Percentiles rank a stretch among this genome's conserved stretches.
These are phyloP conservation scores for Hemichromis elongatus DNA, from an alignment of 2,113 vertebrate species.

Conservation along the genomic window DNA sequence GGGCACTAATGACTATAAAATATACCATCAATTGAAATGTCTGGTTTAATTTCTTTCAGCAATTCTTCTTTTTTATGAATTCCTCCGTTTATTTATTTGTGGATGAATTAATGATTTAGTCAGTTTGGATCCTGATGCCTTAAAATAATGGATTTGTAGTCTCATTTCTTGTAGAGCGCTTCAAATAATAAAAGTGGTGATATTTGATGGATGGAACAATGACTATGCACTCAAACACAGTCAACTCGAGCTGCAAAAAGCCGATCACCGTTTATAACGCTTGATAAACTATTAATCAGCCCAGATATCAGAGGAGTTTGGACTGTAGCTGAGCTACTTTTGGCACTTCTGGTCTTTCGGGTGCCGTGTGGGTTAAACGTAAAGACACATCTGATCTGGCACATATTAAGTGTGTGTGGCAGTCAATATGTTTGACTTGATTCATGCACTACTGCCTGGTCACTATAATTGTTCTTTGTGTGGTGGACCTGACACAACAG, in stretches of 20 bases:
- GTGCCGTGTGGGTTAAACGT: too few relatives aligned
- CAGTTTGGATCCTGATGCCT: neutral
- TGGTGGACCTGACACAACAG: neutral
- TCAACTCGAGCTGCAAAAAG: accelerated
- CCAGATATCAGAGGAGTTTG: neutral
- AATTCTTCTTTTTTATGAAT: neutral
- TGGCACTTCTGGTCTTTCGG: too few relatives aligned
- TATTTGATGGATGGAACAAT: neutral
- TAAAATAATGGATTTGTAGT: neutral
- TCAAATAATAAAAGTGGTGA: neutral
- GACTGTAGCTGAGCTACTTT: too few relatives aligned
- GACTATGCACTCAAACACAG: accelerated
- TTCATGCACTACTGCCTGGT: accelerated
- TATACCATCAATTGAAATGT: neutral
- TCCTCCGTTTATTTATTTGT: neutral
- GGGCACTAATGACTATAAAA: neutral
- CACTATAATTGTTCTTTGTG: neutral
- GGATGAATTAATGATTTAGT: neutral
- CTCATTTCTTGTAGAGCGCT: neutral
- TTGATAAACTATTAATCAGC: neutral
- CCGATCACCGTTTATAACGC: neutral
- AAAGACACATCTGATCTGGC: neutral
- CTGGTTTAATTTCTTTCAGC: neutral
- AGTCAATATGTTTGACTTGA: neutral
- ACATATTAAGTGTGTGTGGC: neutral